Percentiles rank a stretch among this genome's conserved stretches.
phyloP scores from a whole-genome alignment of 2,888 invertebrate genomes.

The Leptinotarsa juncta region DNA sequence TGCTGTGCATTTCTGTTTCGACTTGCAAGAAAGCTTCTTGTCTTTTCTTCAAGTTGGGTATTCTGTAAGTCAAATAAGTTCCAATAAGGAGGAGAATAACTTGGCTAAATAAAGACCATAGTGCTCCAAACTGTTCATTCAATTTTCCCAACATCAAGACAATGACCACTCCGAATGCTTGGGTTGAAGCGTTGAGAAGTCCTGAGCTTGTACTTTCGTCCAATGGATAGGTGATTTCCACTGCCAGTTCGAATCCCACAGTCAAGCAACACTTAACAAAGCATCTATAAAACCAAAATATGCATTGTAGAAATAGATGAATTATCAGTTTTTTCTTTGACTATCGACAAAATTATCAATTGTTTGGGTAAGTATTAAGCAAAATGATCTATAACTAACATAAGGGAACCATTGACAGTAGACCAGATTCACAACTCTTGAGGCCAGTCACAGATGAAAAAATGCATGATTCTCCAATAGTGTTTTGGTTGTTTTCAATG shows the following conservation, averaged over 20 bases:
- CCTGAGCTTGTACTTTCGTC: constrained; percentile 56
- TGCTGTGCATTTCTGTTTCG: not conserved
- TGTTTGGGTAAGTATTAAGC: too few species aligned
- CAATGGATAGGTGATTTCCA: constrained; percentile 56
- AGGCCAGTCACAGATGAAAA: too few species aligned
- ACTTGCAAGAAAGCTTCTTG: constrained; percentile 47
- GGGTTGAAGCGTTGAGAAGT: constrained; percentile 52
- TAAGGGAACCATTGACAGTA: too few species aligned
- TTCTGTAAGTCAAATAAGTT: constrained; percentile 43
- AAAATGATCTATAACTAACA: too few species aligned
- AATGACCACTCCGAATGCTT: constrained; percentile 51
- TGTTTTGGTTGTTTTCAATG: too few species aligned
- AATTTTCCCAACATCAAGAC: constrained; percentile 47
- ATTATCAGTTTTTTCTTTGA: too few species aligned
- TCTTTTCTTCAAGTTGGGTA: constrained; percentile 47
- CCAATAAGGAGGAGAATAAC: constrained; percentile 43
- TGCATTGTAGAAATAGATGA: too few species aligned
- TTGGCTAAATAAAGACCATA: constrained; percentile 32
- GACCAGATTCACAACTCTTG: too few species aligned
- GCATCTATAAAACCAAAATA: constrained; percentile 42
- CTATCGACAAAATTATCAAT: too few species aligned
- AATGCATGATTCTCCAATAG: too few species aligned
- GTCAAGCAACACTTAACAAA: constrained; percentile 54
- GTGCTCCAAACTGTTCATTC: constrained; percentile 39
- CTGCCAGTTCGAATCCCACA: constrained; percentile 54